Conservation (phyloP, 2,888 invertebrate species). For the Acanthosoma haemorrhoidale region DNA sequence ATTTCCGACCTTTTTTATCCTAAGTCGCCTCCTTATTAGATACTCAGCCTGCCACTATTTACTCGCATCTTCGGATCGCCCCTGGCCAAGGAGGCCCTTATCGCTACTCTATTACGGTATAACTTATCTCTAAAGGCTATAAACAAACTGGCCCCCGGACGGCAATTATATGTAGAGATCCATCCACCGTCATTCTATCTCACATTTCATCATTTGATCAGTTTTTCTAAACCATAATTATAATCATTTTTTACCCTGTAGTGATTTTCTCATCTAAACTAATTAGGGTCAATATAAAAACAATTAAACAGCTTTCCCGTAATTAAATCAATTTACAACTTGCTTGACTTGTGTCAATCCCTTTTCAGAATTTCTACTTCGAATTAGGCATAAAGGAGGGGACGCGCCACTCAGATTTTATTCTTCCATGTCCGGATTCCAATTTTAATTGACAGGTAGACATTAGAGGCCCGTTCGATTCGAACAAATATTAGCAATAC, state of each 20-base stretch:
- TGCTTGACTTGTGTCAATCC: neutral
- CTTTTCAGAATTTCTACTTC: neutral
- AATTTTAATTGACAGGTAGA: neutral
- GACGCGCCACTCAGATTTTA: neutral
- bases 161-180: no score
- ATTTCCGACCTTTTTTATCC: constrained; percentile 24
- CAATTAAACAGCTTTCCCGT: neutral
- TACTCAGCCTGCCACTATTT: no score
- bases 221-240: neutral
- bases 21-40: neutral
- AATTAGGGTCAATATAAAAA: neutral
- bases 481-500: no score
- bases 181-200: no score
- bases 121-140: neutral
- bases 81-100: no score
- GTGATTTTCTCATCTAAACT: neutral
- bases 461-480: no score
- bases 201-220: no score
- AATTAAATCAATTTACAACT: neutral
- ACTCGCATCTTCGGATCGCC: neutral
- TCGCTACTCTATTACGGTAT: constrained; percentile 3
- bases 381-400: neutral
- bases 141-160: neutral
- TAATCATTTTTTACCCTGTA: neutral
- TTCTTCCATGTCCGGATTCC: neutral